Evolutionary conservation across 2,113 vertebrate genomes (phyloP).

Genomic region (Nipponia nippon): DNA sequence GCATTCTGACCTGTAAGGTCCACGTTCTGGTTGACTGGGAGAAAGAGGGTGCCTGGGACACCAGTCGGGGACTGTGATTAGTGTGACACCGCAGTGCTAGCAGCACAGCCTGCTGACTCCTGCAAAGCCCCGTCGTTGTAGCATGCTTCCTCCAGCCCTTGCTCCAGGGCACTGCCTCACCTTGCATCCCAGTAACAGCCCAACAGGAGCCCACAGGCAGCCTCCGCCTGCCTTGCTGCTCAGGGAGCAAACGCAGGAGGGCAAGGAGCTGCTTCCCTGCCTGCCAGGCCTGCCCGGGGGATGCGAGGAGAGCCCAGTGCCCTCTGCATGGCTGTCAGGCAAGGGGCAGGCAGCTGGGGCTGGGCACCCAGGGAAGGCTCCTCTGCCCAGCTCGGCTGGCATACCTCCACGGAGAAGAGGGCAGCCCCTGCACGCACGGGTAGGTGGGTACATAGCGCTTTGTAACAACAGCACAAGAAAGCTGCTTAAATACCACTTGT

Average conservation of each 20-base stretch:
- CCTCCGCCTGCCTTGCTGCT: background rate
- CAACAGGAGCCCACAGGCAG: background rate
- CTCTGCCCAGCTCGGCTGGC: background rate
- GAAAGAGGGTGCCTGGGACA: background rate
- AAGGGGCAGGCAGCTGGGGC: background rate
- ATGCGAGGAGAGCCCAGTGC: background rate
- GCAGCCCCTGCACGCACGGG: background rate
- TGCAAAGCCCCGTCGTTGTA: accelerated
- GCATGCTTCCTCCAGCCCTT: background rate
- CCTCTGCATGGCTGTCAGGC: background rate
- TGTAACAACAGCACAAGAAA: background rate
- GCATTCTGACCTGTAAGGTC: background rate
- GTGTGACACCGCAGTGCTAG: accelerated
- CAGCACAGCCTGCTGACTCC: background rate
- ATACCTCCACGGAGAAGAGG: background rate
- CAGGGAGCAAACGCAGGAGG: accelerated
- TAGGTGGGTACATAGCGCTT: background rate
- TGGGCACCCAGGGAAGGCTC: background rate
- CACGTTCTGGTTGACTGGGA: background rate
- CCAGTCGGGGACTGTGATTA: background rate
- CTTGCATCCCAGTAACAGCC: background rate
- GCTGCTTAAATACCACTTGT: background rate
- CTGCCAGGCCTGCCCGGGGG: background rate
- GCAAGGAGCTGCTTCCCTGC: background rate
- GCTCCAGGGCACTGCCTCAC: background rate